Evolutionary conservation across 2,888 invertebrate species (phyloP).

Genomic region (Macrophya annulata): DNA sequence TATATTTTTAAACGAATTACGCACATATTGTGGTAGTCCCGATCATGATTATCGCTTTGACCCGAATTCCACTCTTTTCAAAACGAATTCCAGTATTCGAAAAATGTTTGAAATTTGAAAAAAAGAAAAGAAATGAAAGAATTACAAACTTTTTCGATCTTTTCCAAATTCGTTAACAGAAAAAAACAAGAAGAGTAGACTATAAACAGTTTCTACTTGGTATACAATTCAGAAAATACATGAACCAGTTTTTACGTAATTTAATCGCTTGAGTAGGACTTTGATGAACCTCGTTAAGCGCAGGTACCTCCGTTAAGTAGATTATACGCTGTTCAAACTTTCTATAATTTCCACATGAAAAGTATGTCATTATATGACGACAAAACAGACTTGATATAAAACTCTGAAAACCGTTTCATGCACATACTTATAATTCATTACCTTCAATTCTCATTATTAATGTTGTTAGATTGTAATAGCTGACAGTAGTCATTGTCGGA

Average conservation of each 20-base stretch:
- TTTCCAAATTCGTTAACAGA: not conserved
- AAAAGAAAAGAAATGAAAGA: not conserved
- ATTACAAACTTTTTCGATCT: not conserved
- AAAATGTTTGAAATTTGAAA: not conserved
- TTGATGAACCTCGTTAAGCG: not conserved
- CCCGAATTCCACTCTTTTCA: not conserved
- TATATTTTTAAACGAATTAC: not conserved
- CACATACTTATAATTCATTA: not conserved
- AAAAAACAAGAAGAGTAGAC: no score
- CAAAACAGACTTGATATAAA: not conserved
- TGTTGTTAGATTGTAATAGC: not conserved
- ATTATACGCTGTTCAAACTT: not conserved
- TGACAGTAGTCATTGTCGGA: not conserved
- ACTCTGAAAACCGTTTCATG: not conserved
- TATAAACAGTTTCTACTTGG: not conserved
- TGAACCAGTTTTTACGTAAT: no score
- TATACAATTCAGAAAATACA: not conserved
- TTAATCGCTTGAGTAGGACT: not conserved
- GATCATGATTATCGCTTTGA: not conserved
- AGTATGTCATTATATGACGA: not conserved
- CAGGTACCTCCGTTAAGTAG: not conserved
- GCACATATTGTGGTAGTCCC: not conserved
- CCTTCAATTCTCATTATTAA: not conserved
- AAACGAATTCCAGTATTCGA: no score
- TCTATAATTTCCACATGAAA: not conserved